Conservation (phyloP, 2,888 invertebrate species). For the Harpalus rufipes region DNA sequence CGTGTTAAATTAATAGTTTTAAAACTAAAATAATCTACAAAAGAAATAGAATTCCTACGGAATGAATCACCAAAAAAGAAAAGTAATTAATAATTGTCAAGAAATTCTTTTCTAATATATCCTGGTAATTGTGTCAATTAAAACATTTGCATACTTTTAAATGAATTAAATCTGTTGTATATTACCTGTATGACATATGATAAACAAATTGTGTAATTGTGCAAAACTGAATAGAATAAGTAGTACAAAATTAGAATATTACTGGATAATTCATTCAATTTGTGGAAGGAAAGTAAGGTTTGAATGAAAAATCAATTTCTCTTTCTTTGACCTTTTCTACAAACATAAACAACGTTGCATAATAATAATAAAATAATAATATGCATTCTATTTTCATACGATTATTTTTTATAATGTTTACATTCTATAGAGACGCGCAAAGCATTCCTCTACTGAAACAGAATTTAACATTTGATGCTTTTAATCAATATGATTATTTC, state of each 20-base stretch:
- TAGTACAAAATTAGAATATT: conserved; percentile 22
- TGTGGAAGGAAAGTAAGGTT: conserved; percentile 4
- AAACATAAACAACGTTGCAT: conserved; percentile 17
- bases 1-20: neutral
- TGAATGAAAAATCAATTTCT: conserved; percentile 45
- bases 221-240: neutral
- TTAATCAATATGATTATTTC: neutral
- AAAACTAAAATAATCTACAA: neutral
- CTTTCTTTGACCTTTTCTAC: conserved; percentile 39
- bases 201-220: conserved; percentile 5
- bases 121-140: neutral
- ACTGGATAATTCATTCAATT: conserved; percentile 1
- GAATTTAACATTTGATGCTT: neutral
- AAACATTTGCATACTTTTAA: neutral
- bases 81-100: neutral
- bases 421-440: neutral
- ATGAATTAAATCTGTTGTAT: neutral
- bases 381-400: conserved; percentile 9
- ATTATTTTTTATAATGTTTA: conserved; percentile 32
- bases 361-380: conserved; percentile 30
- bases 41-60: neutral
- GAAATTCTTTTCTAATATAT: neutral
- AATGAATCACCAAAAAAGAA: neutral
- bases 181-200: neutral
- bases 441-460: neutral